Evolutionary conservation across 2,888 invertebrate genomes (phyloP), one percentile per base, ranked within the genome.

Genomic region (Cordilura impudica): DNA sequence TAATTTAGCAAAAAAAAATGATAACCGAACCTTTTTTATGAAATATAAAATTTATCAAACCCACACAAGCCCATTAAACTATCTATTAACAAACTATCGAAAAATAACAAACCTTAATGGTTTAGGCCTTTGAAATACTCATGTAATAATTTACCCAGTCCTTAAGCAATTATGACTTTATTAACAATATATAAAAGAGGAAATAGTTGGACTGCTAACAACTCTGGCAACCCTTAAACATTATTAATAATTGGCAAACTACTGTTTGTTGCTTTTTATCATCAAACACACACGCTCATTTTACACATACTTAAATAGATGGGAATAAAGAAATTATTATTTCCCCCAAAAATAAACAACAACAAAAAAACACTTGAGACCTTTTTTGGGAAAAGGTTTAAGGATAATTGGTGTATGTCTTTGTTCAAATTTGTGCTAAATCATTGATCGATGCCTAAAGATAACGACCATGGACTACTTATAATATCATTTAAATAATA

Each of bases 311-410:
- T n/a, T n/a, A n/a, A n/a, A n/a, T n/a, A 39, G 0, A 39, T 39
- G 12, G 35, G n/a, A 39, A 39, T 39, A 39, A 39, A 39, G 35
- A 39, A 39, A 39, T 39, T 39, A 39, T 39, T 39, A 39, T 39
- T n/a, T 4, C 35, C 12, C 35, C 31, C 31, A 31, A 31, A 2
- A 31, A n/a, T n/a, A 39, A 39, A 39, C 35, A n/a, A 39, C 35
- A 4, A n/a, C n/a, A 26, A 6, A 39, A n/a, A 39, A 10, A 39
- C n/a, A 39, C 35, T 39, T 39, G 35, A 39, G 35, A 39, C 35
- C 35, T 39, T n/a, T 19, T 56, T 31, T 29, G 51, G 51, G 23
- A 45, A 70, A 58, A 56, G 43, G 53, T 54, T 45, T 12, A 26
- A 39, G n/a, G 23, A 10, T 58, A 69, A 69, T 49, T 61, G 61